Evolutionary conservation across 1,140 invertebrate genomes (phyloP).

Genomic region (Oreohelix idahoensis): DNA sequence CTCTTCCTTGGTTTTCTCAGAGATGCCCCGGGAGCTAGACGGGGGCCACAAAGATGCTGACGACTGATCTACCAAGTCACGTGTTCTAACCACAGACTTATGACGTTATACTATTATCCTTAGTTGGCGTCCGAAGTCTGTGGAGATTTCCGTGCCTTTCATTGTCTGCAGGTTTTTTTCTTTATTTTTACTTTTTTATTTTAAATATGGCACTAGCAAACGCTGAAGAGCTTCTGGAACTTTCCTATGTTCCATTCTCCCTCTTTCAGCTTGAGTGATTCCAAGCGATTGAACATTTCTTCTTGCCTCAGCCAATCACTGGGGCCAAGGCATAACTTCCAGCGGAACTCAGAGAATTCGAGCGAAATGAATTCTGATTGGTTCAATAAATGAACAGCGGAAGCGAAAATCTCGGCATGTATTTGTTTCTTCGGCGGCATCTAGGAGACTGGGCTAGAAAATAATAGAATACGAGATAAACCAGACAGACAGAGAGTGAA

Average conservation of each 20-base stretch:
- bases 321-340: not conserved
- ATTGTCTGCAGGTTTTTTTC: too few relatives aligned
- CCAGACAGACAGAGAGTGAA: too few relatives aligned
- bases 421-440: not conserved
- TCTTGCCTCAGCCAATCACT: not conserved
- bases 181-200: too few relatives aligned
- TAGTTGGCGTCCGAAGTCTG: not conserved
- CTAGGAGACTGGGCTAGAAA: not conserved
- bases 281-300: constrained; percentile 14
- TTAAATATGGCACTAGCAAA: too few relatives aligned
- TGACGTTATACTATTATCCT: too few relatives aligned
- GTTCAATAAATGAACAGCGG: constrained; percentile 28
- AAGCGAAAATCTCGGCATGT: constrained; percentile 29
- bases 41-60: too few relatives aligned
- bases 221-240: too few relatives aligned
- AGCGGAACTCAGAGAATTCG: not conserved
- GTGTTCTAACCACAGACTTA: too few relatives aligned
- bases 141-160: not conserved
- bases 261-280: not conserved
- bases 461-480: not conserved
- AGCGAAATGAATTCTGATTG: constrained; percentile 33
- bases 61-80: too few relatives aligned
- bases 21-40: too few relatives aligned
- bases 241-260: not conserved
- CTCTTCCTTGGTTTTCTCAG: too few relatives aligned